These are phyloP conservation scores for Sebastes wilsoni DNA, from an alignment of 2,797 vertebrate genomes.

Conservation along the genomic window DNA sequence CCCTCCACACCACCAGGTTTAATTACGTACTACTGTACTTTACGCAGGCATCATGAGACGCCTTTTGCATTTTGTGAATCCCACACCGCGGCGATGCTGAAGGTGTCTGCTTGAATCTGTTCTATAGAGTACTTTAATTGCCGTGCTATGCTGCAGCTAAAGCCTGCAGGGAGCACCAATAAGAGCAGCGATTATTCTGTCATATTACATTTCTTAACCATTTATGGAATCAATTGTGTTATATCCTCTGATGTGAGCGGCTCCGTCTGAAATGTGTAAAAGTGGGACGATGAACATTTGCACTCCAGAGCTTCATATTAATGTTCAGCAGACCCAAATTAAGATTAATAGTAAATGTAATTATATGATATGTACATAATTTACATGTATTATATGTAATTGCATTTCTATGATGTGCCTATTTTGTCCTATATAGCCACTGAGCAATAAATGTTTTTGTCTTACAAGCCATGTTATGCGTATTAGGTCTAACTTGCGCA, in stretches of 20 bases:
- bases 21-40: not conserved
- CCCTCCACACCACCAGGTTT: not conserved
- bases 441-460: not conserved
- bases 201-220: conserved; percentile 27
- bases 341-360: not conserved
- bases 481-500: not conserved
- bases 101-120: conserved; percentile 3
- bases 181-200: conserved; percentile 12
- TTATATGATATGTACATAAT: not conserved
- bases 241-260: not conserved
- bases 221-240: not conserved
- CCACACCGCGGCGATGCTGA: not conserved
- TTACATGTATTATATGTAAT: not conserved
- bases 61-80: conserved; percentile 6
- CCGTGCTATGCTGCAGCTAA: not conserved
- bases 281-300: not conserved
- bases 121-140: not conserved
- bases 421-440: not conserved
- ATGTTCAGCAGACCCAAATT: not conserved
- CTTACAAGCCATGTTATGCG: not conserved
- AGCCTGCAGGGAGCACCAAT: conserved; percentile 21
- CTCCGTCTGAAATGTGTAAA: not conserved
- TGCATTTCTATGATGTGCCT: not conserved
- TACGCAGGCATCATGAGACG: not conserved
- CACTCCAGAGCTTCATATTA: not conserved